Evolutionary conservation across 2,888 invertebrate species (phyloP).

Genomic region (Gryllus longicercus): DNA sequence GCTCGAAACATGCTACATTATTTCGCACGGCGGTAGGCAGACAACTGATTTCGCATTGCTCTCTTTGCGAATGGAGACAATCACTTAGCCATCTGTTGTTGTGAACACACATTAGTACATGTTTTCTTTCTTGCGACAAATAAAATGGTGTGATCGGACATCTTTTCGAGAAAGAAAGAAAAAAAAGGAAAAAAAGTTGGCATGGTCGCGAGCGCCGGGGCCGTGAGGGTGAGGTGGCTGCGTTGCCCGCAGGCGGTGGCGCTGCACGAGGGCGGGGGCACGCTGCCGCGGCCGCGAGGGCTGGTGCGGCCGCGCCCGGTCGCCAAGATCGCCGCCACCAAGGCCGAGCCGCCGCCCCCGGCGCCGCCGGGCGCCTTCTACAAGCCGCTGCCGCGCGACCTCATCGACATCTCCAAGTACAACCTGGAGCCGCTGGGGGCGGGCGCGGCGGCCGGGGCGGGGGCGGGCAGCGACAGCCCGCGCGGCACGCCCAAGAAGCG

Average conservation of each 20-base stretch:
- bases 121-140: too few relatives aligned
- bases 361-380: constrained; percentile 42
- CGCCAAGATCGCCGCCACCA: constrained; percentile 60
- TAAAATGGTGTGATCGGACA: too few relatives aligned
- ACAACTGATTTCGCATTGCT: too few relatives aligned
- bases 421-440: constrained; percentile 45
- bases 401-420: constrained; percentile 50
- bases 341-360: constrained; percentile 34
- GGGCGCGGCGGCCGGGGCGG: constrained; percentile 22
- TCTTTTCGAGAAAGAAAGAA: too few relatives aligned
- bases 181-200: too few relatives aligned
- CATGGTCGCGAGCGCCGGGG: too few relatives aligned
- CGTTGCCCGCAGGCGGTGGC: constrained; percentile 23
- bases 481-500: constrained; percentile 54
- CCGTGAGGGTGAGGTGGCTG: too few relatives aligned
- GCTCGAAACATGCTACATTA: too few relatives aligned
- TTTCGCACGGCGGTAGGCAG: too few relatives aligned
- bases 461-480: constrained; percentile 24
- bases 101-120: too few relatives aligned
- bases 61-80: too few relatives aligned
- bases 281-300: constrained; percentile 79
- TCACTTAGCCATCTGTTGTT: too few relatives aligned
- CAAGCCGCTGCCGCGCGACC: constrained; percentile 54
- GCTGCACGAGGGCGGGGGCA: constrained; percentile 70
- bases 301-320: constrained; percentile 76